Base-by-base conservation (phyloP, 2,113 vertebrate species). In the Forbesichthys agassizii region DNA sequence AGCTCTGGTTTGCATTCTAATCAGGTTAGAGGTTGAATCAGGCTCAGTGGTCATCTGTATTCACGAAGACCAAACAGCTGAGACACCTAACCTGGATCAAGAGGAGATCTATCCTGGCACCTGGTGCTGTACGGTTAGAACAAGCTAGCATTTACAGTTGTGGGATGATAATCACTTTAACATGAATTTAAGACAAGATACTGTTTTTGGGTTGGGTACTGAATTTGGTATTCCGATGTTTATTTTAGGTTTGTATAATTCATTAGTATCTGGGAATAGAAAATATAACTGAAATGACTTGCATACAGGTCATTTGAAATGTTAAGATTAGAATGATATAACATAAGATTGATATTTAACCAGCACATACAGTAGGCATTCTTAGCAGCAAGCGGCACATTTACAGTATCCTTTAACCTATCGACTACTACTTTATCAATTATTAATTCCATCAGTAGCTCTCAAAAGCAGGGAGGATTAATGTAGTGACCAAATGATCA, bases 11-110 rank as follows among this genome's bases (percentile, higher is more conserved):
- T 71, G 79, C 78, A 82, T 82, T 64, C 66, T 85, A 86, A 88
- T 90, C 83, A 85, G 80, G 79, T 79, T 81, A 72, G 63, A 69
- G 47, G 56, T 49, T 46, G 79, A 83, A 86, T 87, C 80, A 62
- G 64, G 65, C 83, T 83, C 61, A 64, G 48, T n/a, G n/a, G 55
- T 51, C 65, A 72, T 68, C 71, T 73, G 68, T 73, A 82, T 88
- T 88, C 84, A 84, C 61, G 9, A 9, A 20, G 18, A 64, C 61
- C 64, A 61, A 74, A 77, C 70, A 20, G 79, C 87, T 87, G 84
- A 86, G 80, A 27, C 71, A 14, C 77, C 61, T 66, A 57, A 75
- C 76, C 82, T 74, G 57, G 77, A 64, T 46, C 69, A 12, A 62
- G 69, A 79, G 75, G 64, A 74, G 20, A 73, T 60, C 66, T 46